phyloP scores from a whole-genome alignment of 2,888 invertebrate species.

The Hydraecia micacea region DNA sequence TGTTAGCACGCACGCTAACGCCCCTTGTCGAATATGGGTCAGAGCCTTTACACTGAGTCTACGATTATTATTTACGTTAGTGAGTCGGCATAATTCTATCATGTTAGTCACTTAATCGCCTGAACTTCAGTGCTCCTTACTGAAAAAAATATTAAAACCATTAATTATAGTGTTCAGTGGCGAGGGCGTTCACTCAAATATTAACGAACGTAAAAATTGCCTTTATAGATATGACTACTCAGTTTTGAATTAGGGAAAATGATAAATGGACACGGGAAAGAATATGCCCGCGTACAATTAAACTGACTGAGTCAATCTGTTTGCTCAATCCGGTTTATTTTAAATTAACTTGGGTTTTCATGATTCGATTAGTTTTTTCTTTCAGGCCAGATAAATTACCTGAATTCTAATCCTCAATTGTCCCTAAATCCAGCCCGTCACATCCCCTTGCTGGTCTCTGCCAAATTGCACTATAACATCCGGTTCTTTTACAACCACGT shows the following conservation, averaged over 20 bases:
- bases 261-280: constrained; percentile 34
- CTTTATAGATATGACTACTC: constrained; percentile 57
- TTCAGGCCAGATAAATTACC: constrained; percentile 10
- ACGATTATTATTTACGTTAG: constrained; percentile 77
- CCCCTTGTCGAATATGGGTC: constrained; percentile 75
- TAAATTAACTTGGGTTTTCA: constrained; percentile 13
- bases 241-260: constrained; percentile 55
- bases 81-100: constrained; percentile 76
- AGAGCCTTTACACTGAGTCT: constrained; percentile 70
- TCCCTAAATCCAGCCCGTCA: constrained; percentile 4
- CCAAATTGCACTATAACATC: constrained; percentile 37
- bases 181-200: constrained; percentile 59
- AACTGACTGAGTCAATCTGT: constrained; percentile 10
- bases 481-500: constrained; percentile 40
- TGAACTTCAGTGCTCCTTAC: constrained; percentile 67
- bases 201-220: constrained; percentile 56
- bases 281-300: constrained; percentile 11
- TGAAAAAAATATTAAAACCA: constrained; percentile 62
- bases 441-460: neutral
- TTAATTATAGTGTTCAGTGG: constrained; percentile 63
- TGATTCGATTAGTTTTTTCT: constrained; percentile 9
- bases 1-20: constrained; percentile 82
- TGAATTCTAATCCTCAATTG: neutral
- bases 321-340: constrained; percentile 3
- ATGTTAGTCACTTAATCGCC: constrained; percentile 71